Evolutionary conservation across 1,140 invertebrate genomes (phyloP), one percentile per base, ranked within the genome.

Genomic region (Eueides isabella): DNA sequence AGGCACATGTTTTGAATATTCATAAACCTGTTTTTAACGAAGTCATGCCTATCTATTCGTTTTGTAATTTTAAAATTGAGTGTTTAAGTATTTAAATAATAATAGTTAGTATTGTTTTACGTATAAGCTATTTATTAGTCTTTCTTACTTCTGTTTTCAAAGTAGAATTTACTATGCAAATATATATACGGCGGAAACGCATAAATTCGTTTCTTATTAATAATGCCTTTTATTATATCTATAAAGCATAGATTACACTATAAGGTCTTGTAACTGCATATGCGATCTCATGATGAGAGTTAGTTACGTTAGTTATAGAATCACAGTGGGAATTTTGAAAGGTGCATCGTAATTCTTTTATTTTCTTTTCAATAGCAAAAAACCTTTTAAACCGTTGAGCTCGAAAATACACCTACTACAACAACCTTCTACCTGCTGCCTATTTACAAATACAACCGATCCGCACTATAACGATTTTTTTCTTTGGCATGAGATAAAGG

Each of bases 401-500:
- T 77, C 75, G 72, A 83, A 85, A 88, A 87, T 89, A 87, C 89
- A 91, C 89, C 88, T 90, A 92, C 61, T 61, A 61, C 61, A 61
- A 61, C 88, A 90, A 90, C 81, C 81, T 76, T 90, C 87, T 91
- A 91, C 89, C 89, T 91, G 89, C 85, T 72, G 79, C 80, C 78
- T 84, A 86, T 89, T 89, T 89, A 90, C 85, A 90, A 88, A 90
- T 86, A 88, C 82, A 85, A 87, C 80, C 83, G 80, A 83, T 86
- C 75, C 69, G 79, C 76, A 85, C 86, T 85, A 83, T 85, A 76
- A 68, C 55, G 30, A 73, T 44, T 91, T 90, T 90, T 84, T 84
- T 75, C 80, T 76, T 78, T 83, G 73, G 69, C 75, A 76, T 72
- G 73, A 81, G 77, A 86, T 86, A 84, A 88, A 87, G 83, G 83